Conservation (phyloP, 2,888 invertebrate genomes). For the Idaea dimidiata region DNA sequence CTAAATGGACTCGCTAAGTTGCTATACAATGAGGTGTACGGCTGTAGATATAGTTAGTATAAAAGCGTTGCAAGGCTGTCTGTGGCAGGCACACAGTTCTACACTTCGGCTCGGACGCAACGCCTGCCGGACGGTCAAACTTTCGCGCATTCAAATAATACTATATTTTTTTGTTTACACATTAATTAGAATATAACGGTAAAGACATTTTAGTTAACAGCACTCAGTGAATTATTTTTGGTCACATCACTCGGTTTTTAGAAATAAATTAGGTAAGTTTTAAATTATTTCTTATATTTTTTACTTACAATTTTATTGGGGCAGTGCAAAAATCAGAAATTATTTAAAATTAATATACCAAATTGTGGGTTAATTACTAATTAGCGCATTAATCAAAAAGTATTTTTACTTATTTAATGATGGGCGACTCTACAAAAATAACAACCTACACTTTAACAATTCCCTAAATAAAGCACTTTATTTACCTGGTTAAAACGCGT, state of each 20-base stretch:
- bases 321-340: neutral
- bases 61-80: constrained; percentile 57
- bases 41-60: constrained; percentile 51
- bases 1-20: constrained; percentile 46
- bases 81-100: constrained; percentile 62
- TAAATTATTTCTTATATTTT: neutral
- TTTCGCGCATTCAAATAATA: constrained; percentile 16
- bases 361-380: neutral
- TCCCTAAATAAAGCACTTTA: no score
- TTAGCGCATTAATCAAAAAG: no score
- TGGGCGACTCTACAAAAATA: no score
- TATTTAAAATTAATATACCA: neutral
- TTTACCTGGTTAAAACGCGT: no score
- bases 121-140: constrained; percentile 26
- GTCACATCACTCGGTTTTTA: neutral
- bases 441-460: no score
- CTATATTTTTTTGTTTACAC: neutral
- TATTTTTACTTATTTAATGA: no score
- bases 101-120: constrained; percentile 41
- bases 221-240: neutral
- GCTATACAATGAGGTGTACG: constrained; percentile 40
- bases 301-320: neutral
- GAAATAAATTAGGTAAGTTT: neutral
- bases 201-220: constrained; percentile 1
- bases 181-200: neutral